Conservation (phyloP, 2,797 vertebrate species). For the Ptychadena robeensis region DNA sequence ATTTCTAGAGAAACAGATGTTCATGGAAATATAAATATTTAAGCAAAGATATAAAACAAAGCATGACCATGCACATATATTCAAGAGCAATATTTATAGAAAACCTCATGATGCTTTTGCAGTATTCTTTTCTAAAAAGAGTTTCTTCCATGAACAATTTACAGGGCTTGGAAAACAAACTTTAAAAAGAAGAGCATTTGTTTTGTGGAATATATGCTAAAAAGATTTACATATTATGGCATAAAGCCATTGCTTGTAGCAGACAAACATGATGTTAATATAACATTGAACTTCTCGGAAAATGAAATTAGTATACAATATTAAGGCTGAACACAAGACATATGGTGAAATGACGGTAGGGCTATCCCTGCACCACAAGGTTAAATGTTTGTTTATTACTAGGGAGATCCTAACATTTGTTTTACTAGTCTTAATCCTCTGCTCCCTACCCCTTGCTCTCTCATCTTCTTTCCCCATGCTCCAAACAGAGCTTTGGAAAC, state of each 20-base stretch:
- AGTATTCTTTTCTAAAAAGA: not conserved
- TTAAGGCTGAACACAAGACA: too few relatives aligned
- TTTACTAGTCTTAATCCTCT: too few relatives aligned
- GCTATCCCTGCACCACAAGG: too few relatives aligned
- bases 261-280: not conserved
- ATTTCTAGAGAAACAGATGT: conserved; percentile 57
- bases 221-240: not conserved
- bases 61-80: conserved; percentile 41
- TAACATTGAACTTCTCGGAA: not conserved
- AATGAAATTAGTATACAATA: not conserved
- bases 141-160: conserved; percentile 4
- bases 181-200: not conserved
- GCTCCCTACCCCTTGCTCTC: too few relatives aligned
- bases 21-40: conserved; percentile 54
- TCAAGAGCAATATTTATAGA: conserved; percentile 40
- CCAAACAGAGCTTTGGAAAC: too few relatives aligned
- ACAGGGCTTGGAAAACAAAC: not conserved
- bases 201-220: not conserved
- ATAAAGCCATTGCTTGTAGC: not conserved
- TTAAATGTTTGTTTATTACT: too few relatives aligned
- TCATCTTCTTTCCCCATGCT: too few relatives aligned
- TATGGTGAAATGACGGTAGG: too few relatives aligned
- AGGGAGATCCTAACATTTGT: too few relatives aligned
- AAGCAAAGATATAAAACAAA: conserved; percentile 41
- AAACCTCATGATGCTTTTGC: conserved; percentile 25